Conservation (phyloP, 2,113 vertebrate species). For the Otus sunia region DNA sequence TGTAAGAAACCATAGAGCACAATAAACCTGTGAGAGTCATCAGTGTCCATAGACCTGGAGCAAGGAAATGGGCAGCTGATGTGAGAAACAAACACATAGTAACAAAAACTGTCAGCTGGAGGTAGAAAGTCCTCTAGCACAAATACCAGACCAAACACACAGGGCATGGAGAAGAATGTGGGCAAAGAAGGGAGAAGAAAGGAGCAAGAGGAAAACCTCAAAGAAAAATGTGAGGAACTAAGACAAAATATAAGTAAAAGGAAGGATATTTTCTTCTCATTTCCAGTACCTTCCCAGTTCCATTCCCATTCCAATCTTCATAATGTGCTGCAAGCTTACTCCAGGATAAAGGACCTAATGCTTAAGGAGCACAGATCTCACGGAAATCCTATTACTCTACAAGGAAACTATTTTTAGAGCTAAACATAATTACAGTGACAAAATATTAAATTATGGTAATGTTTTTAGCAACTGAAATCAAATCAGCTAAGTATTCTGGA, state of each 20-base stretch:
- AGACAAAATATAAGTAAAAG: background rate
- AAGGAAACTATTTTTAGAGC: background rate
- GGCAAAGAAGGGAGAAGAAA: background rate
- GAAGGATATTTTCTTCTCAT: background rate
- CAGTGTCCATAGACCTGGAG: background rate
- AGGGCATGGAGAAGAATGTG: background rate
- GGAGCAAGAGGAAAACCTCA: background rate
- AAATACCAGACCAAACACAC: background rate
- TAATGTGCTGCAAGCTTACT: background rate
- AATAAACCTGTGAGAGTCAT: background rate
- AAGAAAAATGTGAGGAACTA: background rate
- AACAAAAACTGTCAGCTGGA: background rate
- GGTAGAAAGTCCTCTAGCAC: background rate
- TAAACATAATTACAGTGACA: background rate
- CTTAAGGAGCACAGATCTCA: background rate
- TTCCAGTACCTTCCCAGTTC: background rate
- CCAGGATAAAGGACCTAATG: background rate
- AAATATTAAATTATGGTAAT: background rate
- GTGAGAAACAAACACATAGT: no score
- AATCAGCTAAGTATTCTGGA: constrained; percentile 1
- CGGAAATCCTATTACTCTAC: background rate
- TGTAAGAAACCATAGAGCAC: background rate
- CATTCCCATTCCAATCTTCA: background rate
- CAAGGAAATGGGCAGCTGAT: background rate
- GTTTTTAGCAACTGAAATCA: constrained; percentile 1